Percentiles rank a stretch among this genome's conserved stretches.
Conservation (phyloP, 2,888 invertebrate genomes). For the Cantharis rustica region DNA sequence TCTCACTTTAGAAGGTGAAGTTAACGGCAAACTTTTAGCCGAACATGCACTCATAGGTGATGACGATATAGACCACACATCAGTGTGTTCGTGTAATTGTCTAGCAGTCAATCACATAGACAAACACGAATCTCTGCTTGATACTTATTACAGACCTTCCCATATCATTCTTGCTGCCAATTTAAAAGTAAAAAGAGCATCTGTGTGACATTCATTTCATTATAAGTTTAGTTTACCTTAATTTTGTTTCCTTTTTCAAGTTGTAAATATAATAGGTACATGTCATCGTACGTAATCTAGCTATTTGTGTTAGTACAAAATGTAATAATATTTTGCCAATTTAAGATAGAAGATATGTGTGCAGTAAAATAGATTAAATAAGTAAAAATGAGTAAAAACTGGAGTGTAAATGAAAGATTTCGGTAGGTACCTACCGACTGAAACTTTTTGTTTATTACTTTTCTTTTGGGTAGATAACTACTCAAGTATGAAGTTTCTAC, state of each 20-base stretch:
- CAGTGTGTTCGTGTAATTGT: conserved; percentile 86
- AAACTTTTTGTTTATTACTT: no score
- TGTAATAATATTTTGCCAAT: background rate
- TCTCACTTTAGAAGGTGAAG: conserved; percentile 75
- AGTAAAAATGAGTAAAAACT: background rate
- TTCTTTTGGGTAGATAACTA: no score
- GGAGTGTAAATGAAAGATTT: background rate
- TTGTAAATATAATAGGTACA: background rate
- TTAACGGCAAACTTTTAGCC: conserved; percentile 67
- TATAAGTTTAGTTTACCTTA: conserved; percentile 28
- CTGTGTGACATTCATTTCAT: conserved; percentile 48
- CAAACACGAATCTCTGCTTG: conserved; percentile 64
- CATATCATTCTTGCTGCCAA: conserved; percentile 55
- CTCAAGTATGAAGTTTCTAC: background rate
- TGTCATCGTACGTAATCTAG: background rate
- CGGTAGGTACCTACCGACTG: background rate
- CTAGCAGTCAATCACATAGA: conserved; percentile 65
- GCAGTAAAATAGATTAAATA: background rate
- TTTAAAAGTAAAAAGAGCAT: conserved; percentile 53
- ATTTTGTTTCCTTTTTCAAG: background rate
- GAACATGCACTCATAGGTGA: conserved; percentile 63
- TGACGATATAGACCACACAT: conserved; percentile 73
- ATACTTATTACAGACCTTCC: conserved; percentile 64
- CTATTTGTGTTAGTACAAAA: background rate
- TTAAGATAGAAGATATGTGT: background rate